Base-by-base conservation (phyloP, 2,888 invertebrate species). In the Rutpela maculata region DNA sequence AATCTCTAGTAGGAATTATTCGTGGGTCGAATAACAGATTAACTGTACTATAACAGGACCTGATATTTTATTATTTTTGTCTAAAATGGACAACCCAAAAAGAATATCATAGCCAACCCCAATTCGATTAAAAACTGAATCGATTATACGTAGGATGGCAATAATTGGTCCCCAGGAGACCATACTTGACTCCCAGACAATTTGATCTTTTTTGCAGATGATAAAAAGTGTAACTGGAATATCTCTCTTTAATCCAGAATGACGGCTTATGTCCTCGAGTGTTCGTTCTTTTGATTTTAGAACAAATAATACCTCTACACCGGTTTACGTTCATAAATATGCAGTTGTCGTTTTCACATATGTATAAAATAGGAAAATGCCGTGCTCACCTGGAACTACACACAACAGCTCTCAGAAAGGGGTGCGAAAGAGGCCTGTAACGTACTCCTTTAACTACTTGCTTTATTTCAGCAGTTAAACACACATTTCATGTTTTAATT, bases 401-500 rank as follows among this genome's bases (percentile, higher is more conserved):
- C 6, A 50, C 4, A 50, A 50, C 59, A 22, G 59, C 59, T 18
- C 59, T 59, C 59, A 19, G 59, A 59, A n/a, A 55, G 9, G 4
- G 67, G 55, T 19, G 43, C 26, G n/a, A 55, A 55, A 67, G 18
- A 56, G 50, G 22, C 55, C 55, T 67, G 55, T 55, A 55, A 67
- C 38, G 26, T 67, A 55, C 22, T 26, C 55, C 67, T 38, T 65
- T 65, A 65, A 85, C 85, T 84, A 81, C 81, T 79, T 82, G 85
- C 86, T 87, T 87, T 86, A 87, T 86, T 86, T 86, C 81, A 86
- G 82, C 84, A 86, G 86, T 88, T 88, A 86, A 87, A 86, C 85
- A 86, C 85, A 87, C 87, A 87, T 88, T 87, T 87, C 87, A 85
- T 85, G 87, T 88, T 87, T 87, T 88, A 88, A 88, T 88, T 88